Base-by-base conservation (phyloP, 2,888 invertebrate genomes). In the Encarsia formosa region DNA sequence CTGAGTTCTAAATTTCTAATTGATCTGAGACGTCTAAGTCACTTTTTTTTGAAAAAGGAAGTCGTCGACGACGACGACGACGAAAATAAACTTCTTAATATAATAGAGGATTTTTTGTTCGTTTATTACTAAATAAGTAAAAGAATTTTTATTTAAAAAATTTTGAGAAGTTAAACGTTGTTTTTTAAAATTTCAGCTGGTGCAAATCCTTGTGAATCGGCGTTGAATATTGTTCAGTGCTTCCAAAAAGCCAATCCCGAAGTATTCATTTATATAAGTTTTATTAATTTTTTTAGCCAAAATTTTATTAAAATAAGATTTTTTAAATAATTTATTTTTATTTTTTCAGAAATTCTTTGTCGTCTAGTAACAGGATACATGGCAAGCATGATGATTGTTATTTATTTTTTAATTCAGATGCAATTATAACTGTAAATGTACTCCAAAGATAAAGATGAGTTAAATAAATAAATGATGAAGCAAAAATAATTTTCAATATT, bases 161-260 rank as follows among this genome's bases (percentile, higher is more conserved):
- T 31, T 31, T 31, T 3, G 31, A 6, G 15, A 31, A 4, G 13
- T 15, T 3, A n/a, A 31, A 31, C 15, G 11, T 31, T 29, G 18
- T 41, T 29, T 20, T 35, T 39, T 22, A 34, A 40, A 29, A 40
- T 60, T 63, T 29, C 48, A 72, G 71, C 57, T 41, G 65, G 65
- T 16, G 42, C 45, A 0, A 64, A 73, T 42, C 49, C 60, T 11
- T 73, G 72, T 45, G 64, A 66, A 1, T 52, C 58, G 18, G 59
- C 66, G 1, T 63, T 53, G 32, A 64, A 66, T 19, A 54, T 71
- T 20, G 63, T 65, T 44, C 63, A 63, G 23, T 73, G 73, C 56
- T 59, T 68, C 56, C 68, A 61, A 49, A 46, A 62, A 4, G 52
- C 59, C 2, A 64, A 65, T 59, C 69, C 70, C 2, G 56, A 61